Conservation (phyloP, 2,113 vertebrate genomes). For the Suncus etruscus region DNA sequence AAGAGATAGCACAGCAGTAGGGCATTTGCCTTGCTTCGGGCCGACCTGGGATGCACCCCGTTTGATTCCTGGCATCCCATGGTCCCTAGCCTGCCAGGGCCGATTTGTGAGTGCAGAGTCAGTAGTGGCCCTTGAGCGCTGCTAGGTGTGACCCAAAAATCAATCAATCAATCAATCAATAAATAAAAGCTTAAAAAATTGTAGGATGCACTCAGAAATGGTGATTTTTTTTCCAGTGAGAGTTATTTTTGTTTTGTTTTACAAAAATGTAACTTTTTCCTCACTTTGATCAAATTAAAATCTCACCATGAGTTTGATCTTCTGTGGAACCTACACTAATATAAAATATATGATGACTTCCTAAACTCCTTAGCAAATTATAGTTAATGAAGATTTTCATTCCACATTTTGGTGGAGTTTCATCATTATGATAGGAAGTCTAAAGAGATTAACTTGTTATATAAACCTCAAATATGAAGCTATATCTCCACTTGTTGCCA, state of each 20-base stretch:
- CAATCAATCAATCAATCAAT: too few species aligned
- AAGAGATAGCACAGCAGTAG: too few species aligned
- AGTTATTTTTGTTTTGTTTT: background rate
- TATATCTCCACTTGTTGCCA: background rate
- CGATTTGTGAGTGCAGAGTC: too few species aligned
- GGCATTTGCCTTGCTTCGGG: too few species aligned
- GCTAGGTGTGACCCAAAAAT: too few species aligned
- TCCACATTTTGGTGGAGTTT: background rate
- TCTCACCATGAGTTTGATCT: background rate
- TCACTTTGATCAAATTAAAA: background rate
- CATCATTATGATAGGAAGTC: background rate
- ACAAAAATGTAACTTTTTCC: background rate
- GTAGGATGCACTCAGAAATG: background rate
- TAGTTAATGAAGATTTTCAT: background rate
- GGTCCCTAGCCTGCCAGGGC: too few species aligned
- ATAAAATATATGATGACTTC: background rate
- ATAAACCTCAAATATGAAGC: slow-evolving; percentile 6
- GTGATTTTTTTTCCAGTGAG: slow-evolving; percentile 20
- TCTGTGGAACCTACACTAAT: background rate
- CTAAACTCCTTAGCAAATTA: background rate
- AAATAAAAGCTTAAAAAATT: too few species aligned
- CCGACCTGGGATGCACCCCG: too few species aligned
- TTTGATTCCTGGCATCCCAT: too few species aligned
- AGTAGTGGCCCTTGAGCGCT: too few species aligned
- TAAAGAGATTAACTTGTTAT: slow-evolving; percentile 30